Evolutionary conservation across 1,140 invertebrate genomes (phyloP).

Genomic region (Telenomus remus): DNA sequence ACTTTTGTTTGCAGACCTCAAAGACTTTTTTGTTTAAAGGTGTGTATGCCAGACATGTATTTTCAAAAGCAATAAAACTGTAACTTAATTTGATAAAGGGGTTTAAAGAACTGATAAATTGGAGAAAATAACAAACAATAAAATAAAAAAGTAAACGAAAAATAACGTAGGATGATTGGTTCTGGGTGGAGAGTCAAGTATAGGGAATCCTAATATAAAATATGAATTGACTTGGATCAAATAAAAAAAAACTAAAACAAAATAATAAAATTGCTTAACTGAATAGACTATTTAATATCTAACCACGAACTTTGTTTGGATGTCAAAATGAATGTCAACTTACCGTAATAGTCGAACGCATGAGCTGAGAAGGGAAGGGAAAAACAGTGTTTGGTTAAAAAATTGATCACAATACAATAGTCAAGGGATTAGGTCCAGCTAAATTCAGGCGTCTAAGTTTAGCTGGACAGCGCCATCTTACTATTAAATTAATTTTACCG

Average conservation of each 20-base stretch:
- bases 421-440: conserved; percentile 62
- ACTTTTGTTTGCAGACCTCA: conserved; percentile 1
- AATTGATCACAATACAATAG: conserved; percentile 65
- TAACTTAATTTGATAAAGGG: conserved; percentile 34
- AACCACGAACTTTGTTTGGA: conserved; percentile 56
- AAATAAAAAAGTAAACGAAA: conserved; percentile 27
- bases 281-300: too few relatives aligned
- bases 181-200: conserved; percentile 67
- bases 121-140: conserved; percentile 10
- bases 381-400: conserved; percentile 78
- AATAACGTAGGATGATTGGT: conserved; percentile 37
- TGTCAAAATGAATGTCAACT: conserved; percentile 88
- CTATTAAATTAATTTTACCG: conserved; percentile 30
- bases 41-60: conserved; percentile 56
- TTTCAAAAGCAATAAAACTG: conserved; percentile 29
- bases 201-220: conserved; percentile 5
- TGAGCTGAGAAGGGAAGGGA: conserved; percentile 88
- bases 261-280: conserved; percentile 1
- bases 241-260: conserved; percentile 8
- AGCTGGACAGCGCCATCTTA: conserved; percentile 25
- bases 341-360: conserved; percentile 99
- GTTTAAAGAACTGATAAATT: conserved; percentile 1
- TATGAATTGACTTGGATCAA: conserved; percentile 9
- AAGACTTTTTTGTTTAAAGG: conserved; percentile 7
- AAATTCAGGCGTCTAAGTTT: conserved; percentile 71